Evolutionary conservation across 2,113 vertebrate genomes (phyloP).

Genomic region (Hiodon tergisus): DNA sequence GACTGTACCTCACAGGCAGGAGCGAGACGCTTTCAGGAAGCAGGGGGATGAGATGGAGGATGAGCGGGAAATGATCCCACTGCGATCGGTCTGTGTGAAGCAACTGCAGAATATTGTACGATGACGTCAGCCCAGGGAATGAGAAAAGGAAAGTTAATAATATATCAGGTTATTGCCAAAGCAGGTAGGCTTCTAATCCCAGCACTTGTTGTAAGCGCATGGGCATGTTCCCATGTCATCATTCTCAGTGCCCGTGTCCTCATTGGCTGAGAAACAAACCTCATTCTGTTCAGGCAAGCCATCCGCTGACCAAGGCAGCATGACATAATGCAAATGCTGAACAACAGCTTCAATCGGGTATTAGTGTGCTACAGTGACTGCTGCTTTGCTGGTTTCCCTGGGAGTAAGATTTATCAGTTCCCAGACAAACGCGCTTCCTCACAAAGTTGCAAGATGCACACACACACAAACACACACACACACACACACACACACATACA

Average conservation of each 20-base stretch:
- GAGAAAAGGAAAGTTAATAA: no score
- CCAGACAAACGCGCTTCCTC: not conserved
- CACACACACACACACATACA: constrained; percentile 7
- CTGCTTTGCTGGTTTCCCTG: constrained; percentile 20
- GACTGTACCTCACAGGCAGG: no score
- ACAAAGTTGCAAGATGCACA: not conserved
- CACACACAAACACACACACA: not conserved
- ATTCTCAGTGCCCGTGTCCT: not conserved
- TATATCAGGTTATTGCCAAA: no score
- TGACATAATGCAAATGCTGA: not conserved
- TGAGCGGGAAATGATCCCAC: no score
- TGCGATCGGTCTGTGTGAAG: no score
- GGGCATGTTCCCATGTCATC: not conserved
- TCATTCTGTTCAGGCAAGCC: not conserved
- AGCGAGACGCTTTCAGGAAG: no score
- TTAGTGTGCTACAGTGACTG: not conserved
- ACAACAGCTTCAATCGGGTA: not conserved
- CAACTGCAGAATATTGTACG: no score
- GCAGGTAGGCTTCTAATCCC: no score
- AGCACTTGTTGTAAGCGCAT: no score
- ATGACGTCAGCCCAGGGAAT: no score
- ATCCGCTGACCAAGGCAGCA: not conserved
- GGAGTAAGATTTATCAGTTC: not conserved
- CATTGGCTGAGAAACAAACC: not conserved
- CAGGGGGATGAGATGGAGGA: no score